These are phyloP conservation scores for Hippocampus comes DNA, from an alignment of 2,113 vertebrate species.

Conservation along the genomic window DNA sequence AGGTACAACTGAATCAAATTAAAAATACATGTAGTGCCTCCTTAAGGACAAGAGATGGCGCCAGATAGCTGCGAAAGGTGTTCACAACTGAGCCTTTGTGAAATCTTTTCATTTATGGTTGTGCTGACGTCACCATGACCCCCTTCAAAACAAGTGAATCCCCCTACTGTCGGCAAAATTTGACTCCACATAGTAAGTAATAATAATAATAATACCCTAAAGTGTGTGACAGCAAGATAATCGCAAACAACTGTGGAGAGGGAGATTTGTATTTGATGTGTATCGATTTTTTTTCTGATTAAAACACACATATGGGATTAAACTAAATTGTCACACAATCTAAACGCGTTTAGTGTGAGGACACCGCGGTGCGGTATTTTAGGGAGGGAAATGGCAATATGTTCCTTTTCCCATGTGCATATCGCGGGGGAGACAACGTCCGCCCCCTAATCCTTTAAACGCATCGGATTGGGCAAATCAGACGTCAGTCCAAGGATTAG, in stretches of 20 bases:
- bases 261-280: neutral
- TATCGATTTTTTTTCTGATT: neutral
- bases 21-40: neutral
- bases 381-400: neutral
- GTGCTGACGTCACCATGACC: slow-evolving; percentile 57
- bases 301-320: neutral
- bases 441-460: neutral
- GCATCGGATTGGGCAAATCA: slow-evolving; percentile 50
- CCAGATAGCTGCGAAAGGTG: neutral
- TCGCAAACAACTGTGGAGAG: neutral
- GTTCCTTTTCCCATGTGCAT: neutral
- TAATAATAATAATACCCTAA: neutral
- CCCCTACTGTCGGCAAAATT: slow-evolving; percentile 25
- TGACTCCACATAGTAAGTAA: neutral
- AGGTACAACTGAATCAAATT: neutral
- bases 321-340: neutral
- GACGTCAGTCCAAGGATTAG: slow-evolving; percentile 50
- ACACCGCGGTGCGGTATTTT: neutral
- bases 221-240: neutral
- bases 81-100: slow-evolving; percentile 14
- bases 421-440: neutral
- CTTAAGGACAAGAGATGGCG: slow-evolving; percentile 12
- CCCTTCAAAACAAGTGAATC: slow-evolving; percentile 33
- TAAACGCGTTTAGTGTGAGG: neutral
- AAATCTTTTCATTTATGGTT: slow-evolving; percentile 44